Conservation (phyloP, 2,113 vertebrate species). For the Clarias gariepinus region DNA sequence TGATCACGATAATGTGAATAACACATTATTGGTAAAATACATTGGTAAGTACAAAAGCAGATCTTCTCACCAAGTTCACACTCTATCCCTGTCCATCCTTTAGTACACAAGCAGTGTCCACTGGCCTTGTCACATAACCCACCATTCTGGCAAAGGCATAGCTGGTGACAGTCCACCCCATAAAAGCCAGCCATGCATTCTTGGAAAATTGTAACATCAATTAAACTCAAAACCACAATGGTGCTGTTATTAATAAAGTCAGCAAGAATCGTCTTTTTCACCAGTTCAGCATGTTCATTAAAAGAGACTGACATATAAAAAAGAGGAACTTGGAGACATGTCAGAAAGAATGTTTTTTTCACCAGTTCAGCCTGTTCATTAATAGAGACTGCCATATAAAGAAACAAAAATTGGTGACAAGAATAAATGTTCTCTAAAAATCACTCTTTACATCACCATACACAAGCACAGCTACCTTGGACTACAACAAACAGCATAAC, state of each 20-base stretch:
- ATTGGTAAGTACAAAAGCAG: not conserved
- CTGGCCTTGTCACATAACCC: constrained; percentile 78
- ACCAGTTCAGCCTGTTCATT: not conserved
- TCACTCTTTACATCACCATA: not conserved
- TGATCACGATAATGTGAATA: not conserved
- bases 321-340: not conserved
- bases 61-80: constrained; percentile 81
- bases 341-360: not conserved
- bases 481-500: too few species aligned
- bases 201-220: constrained; percentile 56
- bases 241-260: not conserved
- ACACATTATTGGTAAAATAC: not conserved
- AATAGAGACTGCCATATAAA: not conserved
- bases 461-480: not conserved
- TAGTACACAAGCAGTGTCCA: constrained; percentile 76
- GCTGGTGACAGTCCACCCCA: constrained; percentile 75
- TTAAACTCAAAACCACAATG: constrained; percentile 45
- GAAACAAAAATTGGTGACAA: not conserved
- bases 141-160: constrained; percentile 85
- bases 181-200: constrained; percentile 81
- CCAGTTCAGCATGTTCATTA: not conserved
- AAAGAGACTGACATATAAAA: not conserved
- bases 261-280: not conserved
- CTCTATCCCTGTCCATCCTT: constrained; percentile 82
- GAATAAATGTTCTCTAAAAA: not conserved